Percentiles rank a stretch among this genome's conserved stretches.
Evolutionary conservation across 2,888 invertebrate species (phyloP).

Genomic region (Cabera pusaria): DNA sequence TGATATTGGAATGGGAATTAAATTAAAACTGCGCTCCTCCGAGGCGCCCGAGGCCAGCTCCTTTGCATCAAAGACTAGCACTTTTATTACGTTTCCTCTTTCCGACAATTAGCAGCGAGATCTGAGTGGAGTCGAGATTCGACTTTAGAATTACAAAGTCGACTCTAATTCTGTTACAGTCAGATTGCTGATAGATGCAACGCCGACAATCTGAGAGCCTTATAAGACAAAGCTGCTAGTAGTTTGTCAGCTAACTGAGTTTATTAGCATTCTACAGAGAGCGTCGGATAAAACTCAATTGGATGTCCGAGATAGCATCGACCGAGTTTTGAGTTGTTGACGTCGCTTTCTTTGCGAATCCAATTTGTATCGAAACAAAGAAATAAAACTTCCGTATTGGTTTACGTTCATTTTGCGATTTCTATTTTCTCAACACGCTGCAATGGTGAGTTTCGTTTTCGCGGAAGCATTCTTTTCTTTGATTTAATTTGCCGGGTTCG

Average conservation of each 20-base stretch:
- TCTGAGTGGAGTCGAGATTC: constrained; percentile 64
- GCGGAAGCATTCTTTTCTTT: constrained; percentile 1
- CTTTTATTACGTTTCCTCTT: constrained; percentile 78
- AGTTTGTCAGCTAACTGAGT: constrained; percentile 65
- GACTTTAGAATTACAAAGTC: constrained; percentile 64
- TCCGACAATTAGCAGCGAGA: constrained; percentile 75
- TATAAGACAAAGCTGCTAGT: constrained; percentile 61
- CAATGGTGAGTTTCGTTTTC: constrained; percentile 6
- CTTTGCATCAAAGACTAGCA: constrained; percentile 76
- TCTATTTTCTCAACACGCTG: constrained; percentile 18
- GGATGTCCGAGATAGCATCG: constrained; percentile 56
- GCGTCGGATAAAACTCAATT: constrained; percentile 61
- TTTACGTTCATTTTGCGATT: constrained; percentile 24
- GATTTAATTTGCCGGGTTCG: constrained; percentile 11
- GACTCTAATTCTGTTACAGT: constrained; percentile 67
- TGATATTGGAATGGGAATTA: constrained; percentile 76
- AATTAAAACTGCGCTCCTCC: constrained; percentile 76
- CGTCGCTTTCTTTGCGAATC: constrained; percentile 36
- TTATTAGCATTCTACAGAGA: constrained; percentile 60
- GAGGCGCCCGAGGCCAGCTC: constrained; percentile 60
- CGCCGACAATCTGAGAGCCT: constrained; percentile 38
- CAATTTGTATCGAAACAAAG: constrained; percentile 38
- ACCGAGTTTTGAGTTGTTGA: constrained; percentile 47
- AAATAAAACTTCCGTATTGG: constrained; percentile 32
- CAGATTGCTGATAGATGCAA: constrained; percentile 69